Base-by-base conservation (phyloP, 2,888 invertebrate species). In the Campoplex nolae region DNA sequence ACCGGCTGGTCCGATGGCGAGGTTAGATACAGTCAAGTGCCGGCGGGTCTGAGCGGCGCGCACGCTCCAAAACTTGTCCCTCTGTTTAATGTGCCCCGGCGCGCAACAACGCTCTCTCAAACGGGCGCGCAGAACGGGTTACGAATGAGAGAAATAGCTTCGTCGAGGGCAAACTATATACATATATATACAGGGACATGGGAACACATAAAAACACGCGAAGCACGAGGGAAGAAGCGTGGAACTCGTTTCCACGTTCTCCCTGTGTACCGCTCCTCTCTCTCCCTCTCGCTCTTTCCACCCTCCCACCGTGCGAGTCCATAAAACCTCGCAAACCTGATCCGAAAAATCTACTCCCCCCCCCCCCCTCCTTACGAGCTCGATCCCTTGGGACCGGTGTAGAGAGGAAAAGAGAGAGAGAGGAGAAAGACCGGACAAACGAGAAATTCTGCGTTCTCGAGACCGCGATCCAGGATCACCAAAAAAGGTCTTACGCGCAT, bases 401-500 rank as follows among this genome's bases (percentile, higher is more conserved):
- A 4, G 79, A 58, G 54, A 38, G 38, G 38, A 6, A 38, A 38
- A 68, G 68, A 54, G 71, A 68, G 68, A 54, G 71, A 54, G 76
- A 38, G 54, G 54, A 54, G 75, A 54, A 77, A 38, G 83, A 91
- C 91, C 89, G 89, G 91, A 89, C 90, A 89, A 90, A 92, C 92
- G 89, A 90, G 92, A 91, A 90, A 83, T 83, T 71, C 56, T 56
- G 73, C 71, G 82, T 74, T 84, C 71, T 62, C 71, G 80, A 83
- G 73, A 76, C 78, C 68, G 62, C 82, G 74, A 77, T 77, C 70
- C 58, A 28, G 28, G 88, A 92, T 91, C 89, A 86, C 92, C 92
- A 91, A 92, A 92, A 92, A 91, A 90, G 92, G 92, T 45, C 89
- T 90, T 91, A 90, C 90, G 91, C 77, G 81, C 90, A 82, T 88